These are phyloP conservation scores for Corythaeola cristata DNA, from an alignment of 2,113 vertebrate genomes.

Conservation along the genomic window DNA sequence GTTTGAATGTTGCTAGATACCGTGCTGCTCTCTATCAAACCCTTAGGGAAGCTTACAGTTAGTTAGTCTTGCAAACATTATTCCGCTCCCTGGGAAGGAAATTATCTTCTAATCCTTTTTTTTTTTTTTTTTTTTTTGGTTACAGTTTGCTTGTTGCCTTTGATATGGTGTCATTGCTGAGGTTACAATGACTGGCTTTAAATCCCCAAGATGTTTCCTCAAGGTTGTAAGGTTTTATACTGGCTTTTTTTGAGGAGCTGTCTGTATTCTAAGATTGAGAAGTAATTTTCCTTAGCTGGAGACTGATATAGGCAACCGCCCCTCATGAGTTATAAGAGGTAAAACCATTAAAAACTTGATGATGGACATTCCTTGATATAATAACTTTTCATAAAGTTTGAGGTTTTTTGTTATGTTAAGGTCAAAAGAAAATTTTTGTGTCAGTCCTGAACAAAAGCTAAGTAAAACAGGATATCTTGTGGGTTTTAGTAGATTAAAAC, in stretches of 20 bases:
- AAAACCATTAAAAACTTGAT: background rate
- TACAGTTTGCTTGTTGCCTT: background rate
- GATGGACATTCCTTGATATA: background rate
- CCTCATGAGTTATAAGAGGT: background rate
- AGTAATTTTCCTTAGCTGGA: background rate
- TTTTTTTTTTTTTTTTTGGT: background rate
- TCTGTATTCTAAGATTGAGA: background rate
- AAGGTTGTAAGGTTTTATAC: background rate
- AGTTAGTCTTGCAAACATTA: background rate
- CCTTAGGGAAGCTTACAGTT: background rate
- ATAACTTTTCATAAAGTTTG: background rate
- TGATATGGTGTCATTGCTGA: background rate
- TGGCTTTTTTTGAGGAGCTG: background rate
- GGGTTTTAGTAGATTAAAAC: background rate
- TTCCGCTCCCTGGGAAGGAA: background rate
- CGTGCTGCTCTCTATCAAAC: background rate
- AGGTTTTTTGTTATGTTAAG: rapidly evolving
- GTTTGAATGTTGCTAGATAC: background rate
- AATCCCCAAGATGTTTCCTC: background rate
- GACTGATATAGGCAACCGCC: background rate
- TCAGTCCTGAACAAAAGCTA: background rate
- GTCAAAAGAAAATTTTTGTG: background rate
- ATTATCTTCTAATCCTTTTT: background rate
- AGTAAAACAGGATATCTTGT: background rate
- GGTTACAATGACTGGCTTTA: background rate